Base-by-base conservation (phyloP, 2,888 invertebrate species). In the Capitulum mitella region DNA sequence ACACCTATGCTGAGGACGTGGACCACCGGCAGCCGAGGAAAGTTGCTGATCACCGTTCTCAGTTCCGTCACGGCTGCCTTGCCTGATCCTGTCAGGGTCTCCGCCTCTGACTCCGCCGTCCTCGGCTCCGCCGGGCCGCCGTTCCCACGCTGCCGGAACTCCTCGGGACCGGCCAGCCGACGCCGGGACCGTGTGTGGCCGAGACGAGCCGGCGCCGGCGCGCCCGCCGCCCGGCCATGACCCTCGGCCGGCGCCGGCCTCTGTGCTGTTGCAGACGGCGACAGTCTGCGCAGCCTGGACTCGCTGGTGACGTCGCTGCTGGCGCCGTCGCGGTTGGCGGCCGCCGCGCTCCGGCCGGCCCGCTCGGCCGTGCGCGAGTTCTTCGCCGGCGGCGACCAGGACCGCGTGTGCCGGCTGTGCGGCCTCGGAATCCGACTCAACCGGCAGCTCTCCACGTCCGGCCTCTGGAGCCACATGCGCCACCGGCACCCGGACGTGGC, bases 271-370 rank as follows among this genome's bases (percentile, higher is more conserved):
- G 83, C 84, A 82, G 82, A 82, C n/a, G 86, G 86, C 80, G 79
- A 86, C 61, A 82, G 83, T 34, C 86, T 81, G 84, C 84, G 48
- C 86, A 86, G 82, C 86, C 86, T 79, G 86, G 86, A n/a, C 84
- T 84, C 0, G 86, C 85, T 80, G 70, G 70, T 70, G 84, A 85
- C 0, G 70, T 81, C 8, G 81, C 82, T 8, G 86, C 86, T 81
- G 83, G 83, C 76, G 85, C 83, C 3, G 83, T 85, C 80, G 83
- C 83, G 8, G 83, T 85, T 1, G 84, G 84, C 0, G 86, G 85
- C 81, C 85, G 85, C 37, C 84, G 84, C 0, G 85, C 85, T 80
- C 80, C 82, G 0, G 84, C 84, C 77, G 86, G 85, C 82, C 85
- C 83, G 78, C 83, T 85, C 26, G 83, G 84, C 78, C 84, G 85